Conservation (phyloP, 2,888 invertebrate species). For the Vesta saturnalis region DNA sequence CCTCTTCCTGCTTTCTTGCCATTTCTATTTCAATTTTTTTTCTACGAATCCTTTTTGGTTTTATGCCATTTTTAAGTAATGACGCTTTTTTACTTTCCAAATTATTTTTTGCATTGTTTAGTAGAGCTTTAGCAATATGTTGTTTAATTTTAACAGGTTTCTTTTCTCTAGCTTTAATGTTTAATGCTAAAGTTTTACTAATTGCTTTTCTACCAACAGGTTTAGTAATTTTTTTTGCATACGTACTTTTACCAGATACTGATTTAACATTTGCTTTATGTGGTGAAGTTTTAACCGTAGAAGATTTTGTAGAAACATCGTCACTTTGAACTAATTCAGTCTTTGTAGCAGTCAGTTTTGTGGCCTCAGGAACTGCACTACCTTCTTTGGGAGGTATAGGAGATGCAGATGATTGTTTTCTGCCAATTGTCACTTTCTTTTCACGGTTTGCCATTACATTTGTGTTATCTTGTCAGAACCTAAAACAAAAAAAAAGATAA, state of each 20-base stretch:
- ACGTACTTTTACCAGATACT: slow-evolving; percentile 26
- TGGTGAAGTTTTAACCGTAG: slow-evolving; percentile 28
- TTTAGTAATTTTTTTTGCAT: slow-evolving; percentile 37
- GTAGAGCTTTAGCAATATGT: slow-evolving; percentile 51
- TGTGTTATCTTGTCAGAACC: slow-evolving; percentile 44
- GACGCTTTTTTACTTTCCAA: slow-evolving; percentile 52
- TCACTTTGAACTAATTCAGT: slow-evolving; percentile 42
- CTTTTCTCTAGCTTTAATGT: slow-evolving; percentile 54
- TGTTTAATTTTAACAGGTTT: slow-evolving; percentile 48
- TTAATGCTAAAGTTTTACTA: slow-evolving; percentile 40
- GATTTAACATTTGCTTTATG: slow-evolving; percentile 20
- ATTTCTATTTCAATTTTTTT: slow-evolving; percentile 45
- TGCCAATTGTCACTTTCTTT: slow-evolving; percentile 57
- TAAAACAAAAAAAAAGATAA: slow-evolving; percentile 17
- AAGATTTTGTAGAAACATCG: slow-evolving; percentile 37
- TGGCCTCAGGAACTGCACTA: slow-evolving; percentile 43
- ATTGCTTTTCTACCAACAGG: slow-evolving; percentile 35
- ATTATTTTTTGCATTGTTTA: slow-evolving; percentile 52
- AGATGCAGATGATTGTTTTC: slow-evolving; percentile 55
- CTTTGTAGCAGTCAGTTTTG: slow-evolving; percentile 45
- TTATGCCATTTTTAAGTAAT: slow-evolving; percentile 56
- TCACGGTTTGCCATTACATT: slow-evolving; percentile 63
- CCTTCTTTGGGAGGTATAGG: slow-evolving; percentile 54
- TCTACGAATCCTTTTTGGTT: slow-evolving; percentile 46
- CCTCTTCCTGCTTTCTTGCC: slow-evolving; percentile 28